A percentile compares a stretch with the other conserved stretches of the same genome.
Conservation (phyloP, 2,113 vertebrate genomes). For the Acrocephalus arundinaceus region DNA sequence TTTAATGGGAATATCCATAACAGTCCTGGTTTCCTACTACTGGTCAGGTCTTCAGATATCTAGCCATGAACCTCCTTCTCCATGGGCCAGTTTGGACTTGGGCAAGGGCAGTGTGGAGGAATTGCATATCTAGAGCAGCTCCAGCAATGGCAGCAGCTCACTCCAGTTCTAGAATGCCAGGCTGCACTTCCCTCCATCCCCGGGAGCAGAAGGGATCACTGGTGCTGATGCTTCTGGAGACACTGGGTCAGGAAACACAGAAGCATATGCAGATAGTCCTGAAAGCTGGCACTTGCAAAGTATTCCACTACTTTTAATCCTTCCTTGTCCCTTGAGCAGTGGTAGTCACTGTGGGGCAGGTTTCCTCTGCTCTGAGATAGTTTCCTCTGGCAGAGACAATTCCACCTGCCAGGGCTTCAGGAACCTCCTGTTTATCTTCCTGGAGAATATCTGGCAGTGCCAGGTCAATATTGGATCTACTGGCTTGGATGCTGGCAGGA, state of each 20-base stretch:
- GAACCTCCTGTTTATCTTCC: conserved; percentile 43
- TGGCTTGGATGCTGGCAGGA: neutral
- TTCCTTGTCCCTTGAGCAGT: neutral
- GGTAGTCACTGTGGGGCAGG: neutral
- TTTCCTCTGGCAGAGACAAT: neutral
- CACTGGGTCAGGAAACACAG: neutral
- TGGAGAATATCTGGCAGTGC: neutral
- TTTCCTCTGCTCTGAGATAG: neutral
- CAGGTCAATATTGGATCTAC: neutral
- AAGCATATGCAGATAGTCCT: neutral
- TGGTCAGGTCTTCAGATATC: neutral
- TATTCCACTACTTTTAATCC: neutral
- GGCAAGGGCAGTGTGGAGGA: neutral
- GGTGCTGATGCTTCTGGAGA: neutral
- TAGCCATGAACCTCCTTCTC: neutral
- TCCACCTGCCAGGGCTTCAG: neutral
- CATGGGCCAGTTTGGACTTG: neutral
- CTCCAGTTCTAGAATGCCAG: neutral
- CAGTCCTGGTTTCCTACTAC: neutral
- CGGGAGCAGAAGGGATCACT: neutral
- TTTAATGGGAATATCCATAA: neutral
- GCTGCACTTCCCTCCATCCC: neutral
- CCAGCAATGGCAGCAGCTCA: neutral
- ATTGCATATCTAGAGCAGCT: neutral
- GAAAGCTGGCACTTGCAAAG: neutral